Percentiles rank a stretch among this genome's conserved stretches.
phyloP scores from a whole-genome alignment of 2,888 invertebrate genomes.

The Cenopis cana region DNA sequence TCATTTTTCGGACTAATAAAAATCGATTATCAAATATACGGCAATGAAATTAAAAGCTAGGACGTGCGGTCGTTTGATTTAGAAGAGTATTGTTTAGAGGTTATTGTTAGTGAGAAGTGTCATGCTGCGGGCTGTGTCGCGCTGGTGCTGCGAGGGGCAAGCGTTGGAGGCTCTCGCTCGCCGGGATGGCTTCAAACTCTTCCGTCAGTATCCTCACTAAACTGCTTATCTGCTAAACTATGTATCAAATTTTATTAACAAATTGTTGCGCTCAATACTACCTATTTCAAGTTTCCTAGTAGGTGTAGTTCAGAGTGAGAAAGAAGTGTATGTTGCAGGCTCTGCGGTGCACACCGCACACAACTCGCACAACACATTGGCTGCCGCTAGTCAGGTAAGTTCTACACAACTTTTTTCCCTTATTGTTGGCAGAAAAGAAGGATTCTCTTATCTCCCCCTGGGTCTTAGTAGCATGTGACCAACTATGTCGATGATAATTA shows the following conservation, averaged over 20 bases:
- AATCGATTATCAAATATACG: constrained; percentile 52
- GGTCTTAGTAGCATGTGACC: neutral
- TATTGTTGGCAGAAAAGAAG: neutral
- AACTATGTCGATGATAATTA: neutral
- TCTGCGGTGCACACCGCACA: constrained; percentile 11
- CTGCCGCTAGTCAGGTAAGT: constrained; percentile 23
- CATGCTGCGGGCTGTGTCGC: constrained; percentile 70
- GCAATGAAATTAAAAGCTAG: constrained; percentile 53
- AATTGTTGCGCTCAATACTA: neutral
- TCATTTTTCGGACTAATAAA: constrained; percentile 32
- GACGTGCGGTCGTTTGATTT: constrained; percentile 23
- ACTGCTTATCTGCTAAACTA: constrained; percentile 9
- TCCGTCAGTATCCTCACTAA: constrained; percentile 58
- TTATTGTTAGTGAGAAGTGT: constrained; percentile 46
- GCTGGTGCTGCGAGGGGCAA: constrained; percentile 63
- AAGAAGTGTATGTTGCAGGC: constrained; percentile 13
- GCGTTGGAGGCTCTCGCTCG: constrained; percentile 60
- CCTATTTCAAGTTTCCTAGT: neutral
- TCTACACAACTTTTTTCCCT: neutral
- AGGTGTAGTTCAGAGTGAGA: neutral
- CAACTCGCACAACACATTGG: constrained; percentile 2
- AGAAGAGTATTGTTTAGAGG: constrained; percentile 32
- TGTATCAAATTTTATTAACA: neutral
- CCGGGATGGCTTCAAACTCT: constrained; percentile 64
- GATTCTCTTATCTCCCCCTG: neutral